These are phyloP conservation scores for Schizotus pectinicornis DNA, from an alignment of 2,888 invertebrate genomes.

Conservation along the genomic window DNA sequence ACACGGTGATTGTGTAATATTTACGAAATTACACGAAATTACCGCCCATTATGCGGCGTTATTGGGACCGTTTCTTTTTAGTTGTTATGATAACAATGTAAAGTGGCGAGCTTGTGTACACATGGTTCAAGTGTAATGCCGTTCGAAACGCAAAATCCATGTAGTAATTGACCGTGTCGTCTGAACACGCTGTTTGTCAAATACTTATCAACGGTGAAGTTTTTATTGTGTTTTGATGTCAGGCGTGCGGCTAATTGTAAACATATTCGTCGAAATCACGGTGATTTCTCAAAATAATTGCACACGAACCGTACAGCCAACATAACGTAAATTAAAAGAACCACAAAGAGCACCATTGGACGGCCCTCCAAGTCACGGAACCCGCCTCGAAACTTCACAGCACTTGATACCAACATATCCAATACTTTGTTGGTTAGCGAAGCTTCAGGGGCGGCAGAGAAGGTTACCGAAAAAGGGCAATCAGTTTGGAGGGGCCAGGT, in stretches of 20 bases:
- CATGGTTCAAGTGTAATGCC: slow-evolving; percentile 12
- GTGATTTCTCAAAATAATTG: slow-evolving; percentile 20
- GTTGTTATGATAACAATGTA: slow-evolving; percentile 28
- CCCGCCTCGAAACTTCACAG: too few species aligned
- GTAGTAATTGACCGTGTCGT: slow-evolving; percentile 27
- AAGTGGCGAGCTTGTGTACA: slow-evolving; percentile 11
- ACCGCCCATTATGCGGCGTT: slow-evolving; percentile 23
- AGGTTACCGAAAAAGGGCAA: too few species aligned
- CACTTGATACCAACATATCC: too few species aligned
- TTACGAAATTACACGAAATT: slow-evolving; percentile 28
- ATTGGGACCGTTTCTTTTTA: slow-evolving; percentile 23
- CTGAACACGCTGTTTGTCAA: slow-evolving; percentile 27
- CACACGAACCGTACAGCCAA: slow-evolving; percentile 19
- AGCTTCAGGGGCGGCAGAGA: too few species aligned
- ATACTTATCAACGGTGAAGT: slow-evolving; percentile 21
- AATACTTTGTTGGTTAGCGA: too few species aligned
- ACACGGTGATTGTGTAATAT: slow-evolving; percentile 27
- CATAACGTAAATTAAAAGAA: slow-evolving; percentile 10
- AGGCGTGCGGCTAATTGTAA: slow-evolving; percentile 20
- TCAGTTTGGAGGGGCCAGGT: too few species aligned
- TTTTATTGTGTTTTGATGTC: slow-evolving; percentile 26
- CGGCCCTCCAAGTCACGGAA: too few species aligned
- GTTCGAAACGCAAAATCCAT: slow-evolving; percentile 24
- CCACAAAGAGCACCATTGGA: too few species aligned
- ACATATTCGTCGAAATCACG: slow-evolving; percentile 11